A percentile compares a stretch with the other conserved stretches of the same genome.
These are phyloP conservation scores for Dryobotodes eremita DNA, from an alignment of 2,888 invertebrate genomes.

Conservation along the genomic window DNA sequence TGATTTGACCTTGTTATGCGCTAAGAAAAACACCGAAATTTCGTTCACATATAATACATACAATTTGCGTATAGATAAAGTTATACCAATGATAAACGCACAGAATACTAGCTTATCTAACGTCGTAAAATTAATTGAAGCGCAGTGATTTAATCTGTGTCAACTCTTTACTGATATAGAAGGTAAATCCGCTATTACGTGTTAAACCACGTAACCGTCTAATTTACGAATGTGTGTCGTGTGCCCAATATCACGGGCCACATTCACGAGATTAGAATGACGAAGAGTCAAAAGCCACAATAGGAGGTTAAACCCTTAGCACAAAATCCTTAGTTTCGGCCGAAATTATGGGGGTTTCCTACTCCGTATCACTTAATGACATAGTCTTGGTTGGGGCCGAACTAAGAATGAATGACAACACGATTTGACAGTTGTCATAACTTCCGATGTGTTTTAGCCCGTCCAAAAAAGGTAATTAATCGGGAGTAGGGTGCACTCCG, in stretches of 20 bases:
- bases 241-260: background rate
- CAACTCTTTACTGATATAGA: background rate
- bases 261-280: background rate
- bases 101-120: conserved; percentile 38
- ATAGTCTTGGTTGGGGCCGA: too few relatives aligned
- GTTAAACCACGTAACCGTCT: conserved; percentile 5
- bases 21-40: conserved; percentile 12
- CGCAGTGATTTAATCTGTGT: conserved; percentile 41
- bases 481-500: too few relatives aligned
- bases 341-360: too few relatives aligned
- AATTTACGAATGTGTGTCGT: background rate
- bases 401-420: too few relatives aligned
- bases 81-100: conserved; percentile 19
- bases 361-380: too few relatives aligned
- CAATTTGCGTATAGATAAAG: conserved; percentile 8
- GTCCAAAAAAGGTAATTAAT: too few relatives aligned
- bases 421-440: too few relatives aligned
- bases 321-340: too few relatives aligned
- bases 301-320: too few relatives aligned
- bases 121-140: conserved; percentile 32
- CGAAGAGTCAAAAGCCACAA: background rate
- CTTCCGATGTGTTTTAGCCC: too few relatives aligned
- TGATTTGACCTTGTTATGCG: background rate
- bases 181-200: background rate
- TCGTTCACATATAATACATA: background rate